These are phyloP conservation scores for Cosmopolites sordidus DNA, from an alignment of 2,888 invertebrate genomes.

Conservation along the genomic window DNA sequence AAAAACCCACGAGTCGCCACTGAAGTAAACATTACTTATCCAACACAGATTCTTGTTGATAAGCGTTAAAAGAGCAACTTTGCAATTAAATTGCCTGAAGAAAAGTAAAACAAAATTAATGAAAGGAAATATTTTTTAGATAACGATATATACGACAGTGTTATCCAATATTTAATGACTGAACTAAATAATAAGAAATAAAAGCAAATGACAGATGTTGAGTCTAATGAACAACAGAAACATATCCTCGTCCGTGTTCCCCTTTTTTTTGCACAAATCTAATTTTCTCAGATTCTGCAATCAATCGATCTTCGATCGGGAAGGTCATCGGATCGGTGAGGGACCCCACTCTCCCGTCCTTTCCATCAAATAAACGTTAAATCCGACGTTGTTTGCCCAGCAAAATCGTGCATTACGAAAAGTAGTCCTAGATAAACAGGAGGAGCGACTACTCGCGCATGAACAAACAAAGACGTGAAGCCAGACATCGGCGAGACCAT, in stretches of 20 bases:
- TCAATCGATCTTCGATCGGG: conserved; percentile 10
- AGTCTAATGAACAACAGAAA: too few species aligned
- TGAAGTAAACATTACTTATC: too few species aligned
- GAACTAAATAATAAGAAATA: too few species aligned
- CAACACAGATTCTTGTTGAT: too few species aligned
- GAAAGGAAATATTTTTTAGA: too few species aligned
- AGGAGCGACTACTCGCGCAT: conserved; percentile 31
- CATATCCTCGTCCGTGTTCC: neutral
- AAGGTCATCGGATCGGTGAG: conserved; percentile 7
- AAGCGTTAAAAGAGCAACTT: too few species aligned
- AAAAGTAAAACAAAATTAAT: too few species aligned
- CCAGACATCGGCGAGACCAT: conserved; percentile 26
- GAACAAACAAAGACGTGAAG: conserved; percentile 39
- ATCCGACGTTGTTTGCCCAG: conserved; percentile 39
- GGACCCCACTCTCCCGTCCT: conserved; percentile 18
- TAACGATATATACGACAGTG: too few species aligned
- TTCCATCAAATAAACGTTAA: conserved; percentile 38
- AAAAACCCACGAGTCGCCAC: too few species aligned
- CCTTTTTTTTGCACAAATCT: conserved; percentile 1
- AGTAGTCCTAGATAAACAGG: conserved; percentile 42
- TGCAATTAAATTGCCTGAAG: too few species aligned
- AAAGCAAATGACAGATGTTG: too few species aligned
- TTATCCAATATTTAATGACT: too few species aligned
- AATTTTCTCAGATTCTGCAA: conserved; percentile 1
- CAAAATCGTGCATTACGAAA: conserved; percentile 44